A percentile compares a stretch with the other conserved stretches of the same genome.
Conservation (phyloP, 92 coral and sea anemone genomes). For the Palythoa grandis region DNA sequence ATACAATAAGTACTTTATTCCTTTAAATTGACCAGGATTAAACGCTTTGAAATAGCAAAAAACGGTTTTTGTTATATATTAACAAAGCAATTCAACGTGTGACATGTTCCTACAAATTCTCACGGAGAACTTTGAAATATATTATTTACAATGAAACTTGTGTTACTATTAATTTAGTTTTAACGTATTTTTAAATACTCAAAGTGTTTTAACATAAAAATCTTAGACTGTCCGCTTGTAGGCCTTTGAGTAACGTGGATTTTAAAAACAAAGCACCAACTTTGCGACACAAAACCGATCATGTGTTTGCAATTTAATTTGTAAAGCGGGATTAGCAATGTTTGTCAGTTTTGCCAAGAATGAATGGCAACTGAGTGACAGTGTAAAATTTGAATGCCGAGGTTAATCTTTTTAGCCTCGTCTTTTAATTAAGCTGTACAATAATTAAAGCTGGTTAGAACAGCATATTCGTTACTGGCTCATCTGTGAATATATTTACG, state of each 20-base stretch:
- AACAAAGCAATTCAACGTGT: conserved; percentile 3
- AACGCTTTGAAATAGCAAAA: conserved; percentile 8
- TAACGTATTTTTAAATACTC: neutral
- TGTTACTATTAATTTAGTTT: neutral
- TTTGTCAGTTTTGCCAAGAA: neutral
- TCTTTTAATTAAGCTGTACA: neutral
- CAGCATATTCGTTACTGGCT: neutral
- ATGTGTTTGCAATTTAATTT: neutral
- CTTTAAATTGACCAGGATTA: conserved; percentile 24
- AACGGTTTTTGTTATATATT: conserved; percentile 17
- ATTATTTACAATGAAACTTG: neutral
- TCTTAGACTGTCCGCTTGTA: too few relatives aligned
- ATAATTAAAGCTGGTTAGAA: neutral
- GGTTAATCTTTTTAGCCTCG: neutral
- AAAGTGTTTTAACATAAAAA: too few relatives aligned
- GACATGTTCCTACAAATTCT: conserved; percentile 2
- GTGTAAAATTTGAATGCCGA: neutral
- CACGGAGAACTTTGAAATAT: neutral
- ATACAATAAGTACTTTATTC: conserved; percentile 15
- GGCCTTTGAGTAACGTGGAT: too few relatives aligned
- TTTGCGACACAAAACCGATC: neutral
- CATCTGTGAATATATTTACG: neutral
- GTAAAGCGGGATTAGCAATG: neutral
- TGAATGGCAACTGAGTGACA: neutral
- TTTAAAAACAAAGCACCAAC: too few relatives aligned